These are phyloP conservation scores for Xenopus petersii DNA, from an alignment of 2,797 vertebrate genomes.

Conservation along the genomic window DNA sequence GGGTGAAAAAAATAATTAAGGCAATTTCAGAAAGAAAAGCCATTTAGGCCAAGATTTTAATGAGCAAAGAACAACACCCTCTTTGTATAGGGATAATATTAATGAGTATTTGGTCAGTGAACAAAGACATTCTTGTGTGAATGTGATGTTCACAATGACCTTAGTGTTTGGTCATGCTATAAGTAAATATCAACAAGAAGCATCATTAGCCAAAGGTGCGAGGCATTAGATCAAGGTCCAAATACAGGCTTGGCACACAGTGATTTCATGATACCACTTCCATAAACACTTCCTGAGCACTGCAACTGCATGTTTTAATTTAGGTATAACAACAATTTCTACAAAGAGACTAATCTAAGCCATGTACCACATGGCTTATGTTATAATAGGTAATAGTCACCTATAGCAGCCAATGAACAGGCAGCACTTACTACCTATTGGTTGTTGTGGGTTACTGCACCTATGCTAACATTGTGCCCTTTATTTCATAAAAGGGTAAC, in stretches of 20 bases:
- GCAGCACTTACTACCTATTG: no score
- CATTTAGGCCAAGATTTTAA: constrained; percentile 22
- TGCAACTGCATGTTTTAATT: no score
- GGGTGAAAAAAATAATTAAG: constrained; percentile 27
- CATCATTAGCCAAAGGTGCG: constrained; percentile 13
- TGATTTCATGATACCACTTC: constrained; percentile 30
- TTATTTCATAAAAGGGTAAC: no score
- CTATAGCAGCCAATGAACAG: no score
- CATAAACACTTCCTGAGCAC: background rate
- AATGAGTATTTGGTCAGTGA: constrained; percentile 29
- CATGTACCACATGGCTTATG: no score
- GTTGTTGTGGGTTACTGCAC: no score
- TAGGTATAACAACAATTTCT: no score
- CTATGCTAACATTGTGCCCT: no score
- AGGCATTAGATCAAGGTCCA: constrained; percentile 19
- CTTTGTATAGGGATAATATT: constrained; percentile 29
- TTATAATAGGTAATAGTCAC: no score
- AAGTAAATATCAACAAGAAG: constrained; percentile 33
- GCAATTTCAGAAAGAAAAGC: constrained; percentile 18
- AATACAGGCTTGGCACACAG: constrained; percentile 15
- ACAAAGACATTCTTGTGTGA: constrained; percentile 36
- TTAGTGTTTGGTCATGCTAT: constrained; percentile 16
- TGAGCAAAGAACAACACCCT: constrained; percentile 35
- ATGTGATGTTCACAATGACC: constrained; percentile 31
- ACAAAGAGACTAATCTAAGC: no score